A percentile compares a stretch with the other conserved stretches of the same genome.
Evolutionary conservation across 2,797 vertebrate genomes (phyloP).

Genomic region (Eleutherodactylus coqui): DNA sequence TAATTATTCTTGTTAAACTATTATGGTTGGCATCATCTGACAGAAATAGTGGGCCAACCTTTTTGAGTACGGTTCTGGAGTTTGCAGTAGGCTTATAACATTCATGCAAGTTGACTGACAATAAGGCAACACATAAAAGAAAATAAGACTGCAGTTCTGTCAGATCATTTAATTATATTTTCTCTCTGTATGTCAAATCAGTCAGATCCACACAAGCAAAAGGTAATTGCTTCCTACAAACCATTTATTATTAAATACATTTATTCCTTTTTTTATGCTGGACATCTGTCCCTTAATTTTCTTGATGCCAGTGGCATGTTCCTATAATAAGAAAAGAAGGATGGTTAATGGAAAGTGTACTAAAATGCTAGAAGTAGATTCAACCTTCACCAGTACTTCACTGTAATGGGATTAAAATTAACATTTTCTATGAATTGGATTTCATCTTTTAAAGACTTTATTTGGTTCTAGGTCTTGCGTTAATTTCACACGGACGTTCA

Average conservation of each 20-base stretch:
- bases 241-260: constrained; percentile 24
- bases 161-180: background rate
- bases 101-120: too few species aligned
- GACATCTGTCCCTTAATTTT: constrained; percentile 16
- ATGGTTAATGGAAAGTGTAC: background rate
- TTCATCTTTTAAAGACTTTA: background rate
- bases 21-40: too few species aligned
- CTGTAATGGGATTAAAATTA: background rate
- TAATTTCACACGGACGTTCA: too few species aligned
- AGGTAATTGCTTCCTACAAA: constrained; percentile 26
- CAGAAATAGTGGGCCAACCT: too few species aligned
- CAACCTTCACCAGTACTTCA: background rate
- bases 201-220: constrained; percentile 22
- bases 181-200: constrained; percentile 38
- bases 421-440: background rate
- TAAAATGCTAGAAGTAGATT: background rate
- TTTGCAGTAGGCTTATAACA: background rate
- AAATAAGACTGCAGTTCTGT: background rate
- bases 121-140: background rate
- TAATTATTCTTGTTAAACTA: too few species aligned
- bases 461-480: background rate
- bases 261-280: background rate
- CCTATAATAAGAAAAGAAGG: background rate
- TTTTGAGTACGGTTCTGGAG: background rate
- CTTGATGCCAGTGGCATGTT: constrained; percentile 19